A percentile compares a stretch with the other conserved stretches of the same genome.
phyloP scores from a whole-genome alignment of 2,888 invertebrate genomes.

The Gortyna flavago region DNA sequence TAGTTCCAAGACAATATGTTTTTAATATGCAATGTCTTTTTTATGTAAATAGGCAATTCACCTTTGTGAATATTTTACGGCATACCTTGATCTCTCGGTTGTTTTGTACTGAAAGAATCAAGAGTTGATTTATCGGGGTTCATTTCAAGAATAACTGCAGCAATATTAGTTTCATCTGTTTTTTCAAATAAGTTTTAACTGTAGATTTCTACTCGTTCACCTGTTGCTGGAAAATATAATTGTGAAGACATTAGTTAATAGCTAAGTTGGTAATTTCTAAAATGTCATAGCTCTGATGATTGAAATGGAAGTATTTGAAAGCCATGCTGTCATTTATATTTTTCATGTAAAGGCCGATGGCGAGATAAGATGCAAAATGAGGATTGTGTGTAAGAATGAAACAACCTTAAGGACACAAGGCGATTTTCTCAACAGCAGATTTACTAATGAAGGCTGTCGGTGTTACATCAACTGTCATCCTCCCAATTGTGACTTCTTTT shows the following conservation, averaged over 20 bases:
- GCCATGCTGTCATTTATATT: not conserved
- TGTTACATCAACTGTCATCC: not conserved
- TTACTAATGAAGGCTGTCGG: no score
- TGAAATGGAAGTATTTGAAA: not conserved
- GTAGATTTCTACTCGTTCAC: not conserved
- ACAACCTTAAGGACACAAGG: no score
- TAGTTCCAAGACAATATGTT: slow-evolving; percentile 32
- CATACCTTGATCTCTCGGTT: slow-evolving; percentile 7
- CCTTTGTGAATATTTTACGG: slow-evolving; percentile 15
- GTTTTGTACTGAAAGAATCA: not conserved
- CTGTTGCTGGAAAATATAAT: not conserved
- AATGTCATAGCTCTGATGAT: not conserved
- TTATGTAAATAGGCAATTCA: slow-evolving; percentile 26
- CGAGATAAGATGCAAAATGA: not conserved
- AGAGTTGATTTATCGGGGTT: not conserved
- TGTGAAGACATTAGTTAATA: not conserved
- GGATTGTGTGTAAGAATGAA: not conserved
- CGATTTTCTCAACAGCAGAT: not conserved
- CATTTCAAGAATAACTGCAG: not conserved
- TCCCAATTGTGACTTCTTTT: not conserved
- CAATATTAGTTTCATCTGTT: not conserved
- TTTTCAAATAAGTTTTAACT: not conserved
- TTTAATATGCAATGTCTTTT: slow-evolving; percentile 13
- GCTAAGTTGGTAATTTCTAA: not conserved
- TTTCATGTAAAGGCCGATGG: not conserved